Percentiles rank a stretch among this genome's conserved stretches.
Conservation (phyloP, 2,797 vertebrate genomes). For the Agapornis canus region DNA sequence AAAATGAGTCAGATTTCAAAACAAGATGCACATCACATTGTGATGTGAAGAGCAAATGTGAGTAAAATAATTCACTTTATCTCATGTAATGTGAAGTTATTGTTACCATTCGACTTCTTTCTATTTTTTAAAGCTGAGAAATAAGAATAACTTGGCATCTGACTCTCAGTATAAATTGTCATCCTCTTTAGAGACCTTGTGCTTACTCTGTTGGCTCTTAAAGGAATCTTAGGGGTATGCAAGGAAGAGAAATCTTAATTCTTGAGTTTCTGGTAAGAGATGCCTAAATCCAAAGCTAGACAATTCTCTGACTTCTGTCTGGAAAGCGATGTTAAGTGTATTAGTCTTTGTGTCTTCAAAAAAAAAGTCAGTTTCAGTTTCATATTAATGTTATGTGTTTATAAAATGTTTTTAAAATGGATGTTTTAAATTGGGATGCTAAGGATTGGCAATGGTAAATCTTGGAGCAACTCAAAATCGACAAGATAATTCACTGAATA, state of each 20-base stretch:
- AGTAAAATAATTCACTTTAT: not conserved
- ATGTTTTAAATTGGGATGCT: not conserved
- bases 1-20: not conserved
- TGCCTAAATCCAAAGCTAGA: not conserved
- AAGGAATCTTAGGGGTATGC: not conserved
- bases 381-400: not conserved
- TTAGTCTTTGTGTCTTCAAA: not conserved
- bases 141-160: not conserved
- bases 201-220: not conserved
- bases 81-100: not conserved
- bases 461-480: not conserved
- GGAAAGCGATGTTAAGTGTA: not conserved
- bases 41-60: not conserved
- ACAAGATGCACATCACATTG: not conserved
- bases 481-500: not conserved
- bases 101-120: not conserved
- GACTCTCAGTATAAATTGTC: not conserved
- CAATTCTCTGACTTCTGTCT: not conserved
- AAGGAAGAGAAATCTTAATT: not conserved
- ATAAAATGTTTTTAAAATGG: not conserved
- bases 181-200: not conserved
- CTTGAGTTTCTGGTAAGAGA: not conserved
- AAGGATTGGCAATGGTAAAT: not conserved
- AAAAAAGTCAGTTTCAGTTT: conserved; percentile 22
- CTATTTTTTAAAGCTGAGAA: not conserved